Percentiles rank a stretch among this genome's conserved stretches.
Conservation (phyloP, 2,888 invertebrate species). For the Drosophila anceps region DNA sequence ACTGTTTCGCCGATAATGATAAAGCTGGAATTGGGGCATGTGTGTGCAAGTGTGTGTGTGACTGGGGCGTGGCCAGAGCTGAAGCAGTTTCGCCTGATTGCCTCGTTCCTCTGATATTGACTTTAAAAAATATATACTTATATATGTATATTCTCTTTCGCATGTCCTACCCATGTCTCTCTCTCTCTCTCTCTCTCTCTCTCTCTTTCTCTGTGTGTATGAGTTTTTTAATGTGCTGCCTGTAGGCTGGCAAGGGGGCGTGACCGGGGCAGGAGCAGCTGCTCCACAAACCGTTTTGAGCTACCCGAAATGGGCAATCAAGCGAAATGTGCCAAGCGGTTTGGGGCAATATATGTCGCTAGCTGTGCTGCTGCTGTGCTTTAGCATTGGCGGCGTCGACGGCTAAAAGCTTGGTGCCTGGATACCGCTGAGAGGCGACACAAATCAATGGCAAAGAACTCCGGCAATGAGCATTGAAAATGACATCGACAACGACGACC, state of each 20-base stretch:
- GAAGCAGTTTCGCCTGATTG: slow-evolving; percentile 62
- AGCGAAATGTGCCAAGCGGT: slow-evolving; percentile 68
- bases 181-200: neutral
- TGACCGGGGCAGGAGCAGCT: slow-evolving; percentile 19
- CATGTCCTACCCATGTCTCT: neutral
- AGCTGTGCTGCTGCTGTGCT: slow-evolving; percentile 6
- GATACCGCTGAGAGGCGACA: slow-evolving; percentile 46
- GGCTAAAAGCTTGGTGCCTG: slow-evolving; percentile 1
- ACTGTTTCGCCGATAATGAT: slow-evolving; percentile 62
- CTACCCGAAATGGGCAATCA: slow-evolving; percentile 74
- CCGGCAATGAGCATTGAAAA: slow-evolving; percentile 64
- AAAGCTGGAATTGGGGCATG: slow-evolving; percentile 31
- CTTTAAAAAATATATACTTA: slow-evolving; percentile 43
- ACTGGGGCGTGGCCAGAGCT: slow-evolving; percentile 47
- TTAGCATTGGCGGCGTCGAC: slow-evolving; percentile 3
- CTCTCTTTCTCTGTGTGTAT: slow-evolving; percentile 4
- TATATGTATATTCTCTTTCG: slow-evolving; percentile 15
- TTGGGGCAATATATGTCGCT: slow-evolving; percentile 51
- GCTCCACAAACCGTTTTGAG: slow-evolving; percentile 44
- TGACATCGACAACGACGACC: slow-evolving; percentile 38
- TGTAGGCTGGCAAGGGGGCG: slow-evolving; percentile 47
- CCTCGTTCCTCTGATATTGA: slow-evolving; percentile 47
- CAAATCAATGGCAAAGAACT: slow-evolving; percentile 65
- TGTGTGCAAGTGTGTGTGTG: slow-evolving; percentile 19
- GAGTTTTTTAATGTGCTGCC: slow-evolving; percentile 51